These are phyloP conservation scores for Heliconius cydno DNA, from an alignment of 2,888 invertebrate species.

Conservation along the genomic window DNA sequence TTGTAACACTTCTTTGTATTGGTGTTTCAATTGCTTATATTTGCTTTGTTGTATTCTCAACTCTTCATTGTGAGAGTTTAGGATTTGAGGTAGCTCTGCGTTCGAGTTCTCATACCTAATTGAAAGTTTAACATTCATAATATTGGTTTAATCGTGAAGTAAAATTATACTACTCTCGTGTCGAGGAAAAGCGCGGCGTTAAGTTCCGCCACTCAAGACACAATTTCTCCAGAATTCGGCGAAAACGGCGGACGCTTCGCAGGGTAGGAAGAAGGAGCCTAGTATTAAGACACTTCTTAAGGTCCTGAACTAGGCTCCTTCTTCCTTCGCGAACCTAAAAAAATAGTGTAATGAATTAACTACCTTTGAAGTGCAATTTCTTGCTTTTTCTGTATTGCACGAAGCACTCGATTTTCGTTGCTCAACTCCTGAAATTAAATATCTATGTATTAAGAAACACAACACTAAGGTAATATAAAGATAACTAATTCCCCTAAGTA, in stretches of 20 bases:
- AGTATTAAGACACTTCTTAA: background rate
- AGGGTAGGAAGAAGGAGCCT: too few species aligned
- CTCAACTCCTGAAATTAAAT: constrained; percentile 65
- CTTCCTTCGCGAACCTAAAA: background rate
- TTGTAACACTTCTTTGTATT: constrained; percentile 85
- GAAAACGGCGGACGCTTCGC: too few species aligned
- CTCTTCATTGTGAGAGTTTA: constrained; percentile 91
- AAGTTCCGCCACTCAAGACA: too few species aligned
- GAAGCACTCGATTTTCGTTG: constrained; percentile 89
- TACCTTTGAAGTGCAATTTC: constrained; percentile 89
- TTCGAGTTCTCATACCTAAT: constrained; percentile 88
- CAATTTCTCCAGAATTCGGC: too few species aligned
- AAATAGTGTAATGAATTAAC: background rate
- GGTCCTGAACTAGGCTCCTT: background rate
- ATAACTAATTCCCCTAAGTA: background rate
- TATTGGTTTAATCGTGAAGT: too few species aligned
- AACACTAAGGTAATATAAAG: background rate
- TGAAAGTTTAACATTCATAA: background rate
- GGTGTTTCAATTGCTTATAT: constrained; percentile 86
- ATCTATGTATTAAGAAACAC: background rate
- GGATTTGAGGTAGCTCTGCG: constrained; percentile 89
- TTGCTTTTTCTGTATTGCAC: constrained; percentile 90
- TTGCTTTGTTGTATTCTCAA: constrained; percentile 87
- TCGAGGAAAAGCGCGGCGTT: too few species aligned
- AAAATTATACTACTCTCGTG: too few species aligned